Evolutionary conservation across 1,140 invertebrate genomes (phyloP).

Genomic region (Ptiloglossa arizonensis): DNA sequence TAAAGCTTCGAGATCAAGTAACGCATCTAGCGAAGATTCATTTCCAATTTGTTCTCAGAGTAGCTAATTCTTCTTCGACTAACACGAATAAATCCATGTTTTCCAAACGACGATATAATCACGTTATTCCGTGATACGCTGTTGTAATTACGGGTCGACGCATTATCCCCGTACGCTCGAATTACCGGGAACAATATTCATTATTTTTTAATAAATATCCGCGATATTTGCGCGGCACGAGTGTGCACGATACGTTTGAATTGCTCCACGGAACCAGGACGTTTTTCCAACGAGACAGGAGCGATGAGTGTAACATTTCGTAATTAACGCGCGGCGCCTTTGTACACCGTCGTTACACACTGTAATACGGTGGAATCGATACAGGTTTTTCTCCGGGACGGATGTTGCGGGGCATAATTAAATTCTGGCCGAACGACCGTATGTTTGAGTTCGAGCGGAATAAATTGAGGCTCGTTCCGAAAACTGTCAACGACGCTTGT

Average conservation of each 20-base stretch:
- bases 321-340: conserved; percentile 7
- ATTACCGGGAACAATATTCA: neutral
- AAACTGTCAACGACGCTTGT: conserved; percentile 16
- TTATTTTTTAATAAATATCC: neutral
- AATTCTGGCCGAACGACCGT: neutral
- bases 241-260: neutral
- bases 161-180: neutral
- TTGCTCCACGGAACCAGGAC: neutral
- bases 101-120: neutral
- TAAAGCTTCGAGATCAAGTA: too few relatives aligned
- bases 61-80: too few relatives aligned
- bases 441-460: conserved; percentile 11
- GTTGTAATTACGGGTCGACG: neutral
- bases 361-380: conserved; percentile 18
- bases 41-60: too few relatives aligned
- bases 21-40: too few relatives aligned
- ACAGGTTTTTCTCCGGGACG: conserved; percentile 14
- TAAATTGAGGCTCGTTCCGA: conserved; percentile 18
- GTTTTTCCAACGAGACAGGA: neutral
- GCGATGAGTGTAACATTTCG: conserved; percentile 2
- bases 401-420: conserved; percentile 43
- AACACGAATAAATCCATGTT: too few relatives aligned
- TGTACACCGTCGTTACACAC: neutral
- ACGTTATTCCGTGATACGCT: neutral
- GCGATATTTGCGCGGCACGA: neutral